A percentile compares a stretch with the other conserved stretches of the same genome.
Evolutionary conservation across 2,797 vertebrate genomes (phyloP).

Genomic region (Graptemys geographica): DNA sequence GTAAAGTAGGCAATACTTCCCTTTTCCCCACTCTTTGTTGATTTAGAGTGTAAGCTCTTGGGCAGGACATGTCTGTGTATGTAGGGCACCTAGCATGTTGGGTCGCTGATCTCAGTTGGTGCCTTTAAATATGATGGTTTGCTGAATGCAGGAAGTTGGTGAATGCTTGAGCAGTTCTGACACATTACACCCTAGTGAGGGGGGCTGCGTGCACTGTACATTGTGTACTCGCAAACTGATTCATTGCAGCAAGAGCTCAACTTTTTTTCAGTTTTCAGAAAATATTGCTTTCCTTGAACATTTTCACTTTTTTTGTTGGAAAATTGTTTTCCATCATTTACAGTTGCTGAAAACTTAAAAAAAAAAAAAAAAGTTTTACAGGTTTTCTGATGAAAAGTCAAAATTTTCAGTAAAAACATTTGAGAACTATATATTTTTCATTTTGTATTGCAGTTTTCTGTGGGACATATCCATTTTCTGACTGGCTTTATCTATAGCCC

Average conservation of each 20-base stretch:
- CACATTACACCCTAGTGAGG: neutral
- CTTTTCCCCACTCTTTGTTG: fast-evolving
- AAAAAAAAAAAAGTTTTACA: neutral
- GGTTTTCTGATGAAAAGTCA: neutral
- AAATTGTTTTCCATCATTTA: neutral
- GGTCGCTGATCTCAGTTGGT: neutral
- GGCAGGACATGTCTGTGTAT: fast-evolving
- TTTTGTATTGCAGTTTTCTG: neutral
- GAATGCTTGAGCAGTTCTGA: neutral
- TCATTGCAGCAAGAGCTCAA: neutral
- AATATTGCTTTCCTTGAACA: neutral
- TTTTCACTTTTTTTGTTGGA: neutral
- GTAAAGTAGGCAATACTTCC: neutral
- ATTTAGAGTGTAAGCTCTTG: neutral
- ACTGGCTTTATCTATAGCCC: neutral
- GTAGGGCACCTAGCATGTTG: fast-evolving
- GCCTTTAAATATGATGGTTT: fast-evolving
- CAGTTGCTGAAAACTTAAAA: neutral
- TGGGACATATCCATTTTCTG: neutral
- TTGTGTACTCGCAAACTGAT: neutral
- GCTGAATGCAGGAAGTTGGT: neutral
- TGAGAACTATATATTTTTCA: neutral
- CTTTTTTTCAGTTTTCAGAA: neutral
- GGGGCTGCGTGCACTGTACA: too few species aligned
- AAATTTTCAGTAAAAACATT: neutral